These are phyloP conservation scores for Anhinga rufa DNA, from an alignment of 2,113 vertebrate genomes.

Conservation along the genomic window DNA sequence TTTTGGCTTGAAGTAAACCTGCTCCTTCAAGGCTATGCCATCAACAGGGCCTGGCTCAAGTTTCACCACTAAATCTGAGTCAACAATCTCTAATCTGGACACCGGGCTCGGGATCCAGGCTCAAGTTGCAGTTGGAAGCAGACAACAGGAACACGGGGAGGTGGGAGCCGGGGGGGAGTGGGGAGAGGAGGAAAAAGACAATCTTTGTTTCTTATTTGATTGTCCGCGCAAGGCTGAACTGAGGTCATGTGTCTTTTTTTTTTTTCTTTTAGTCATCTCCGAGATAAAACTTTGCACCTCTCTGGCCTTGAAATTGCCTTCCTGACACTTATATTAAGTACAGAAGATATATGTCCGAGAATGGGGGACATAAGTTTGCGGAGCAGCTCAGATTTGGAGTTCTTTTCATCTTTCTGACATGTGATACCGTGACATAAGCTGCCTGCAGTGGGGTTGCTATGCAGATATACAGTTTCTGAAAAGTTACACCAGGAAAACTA, in stretches of 20 bases:
- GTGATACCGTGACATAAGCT: constrained; percentile 74
- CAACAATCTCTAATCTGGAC: constrained; percentile 90
- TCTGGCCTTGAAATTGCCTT: constrained; percentile 59
- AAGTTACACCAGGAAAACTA: constrained; percentile 83
- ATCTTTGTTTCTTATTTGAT: constrained; percentile 77
- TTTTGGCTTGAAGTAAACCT: constrained; percentile 78
- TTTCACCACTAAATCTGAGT: constrained; percentile 88
- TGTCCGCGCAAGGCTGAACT: constrained; percentile 44
- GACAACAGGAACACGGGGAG: constrained; percentile 67
- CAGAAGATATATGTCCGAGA: constrained; percentile 55
- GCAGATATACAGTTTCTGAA: constrained; percentile 86
- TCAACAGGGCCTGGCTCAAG: constrained; percentile 77
- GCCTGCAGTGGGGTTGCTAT: constrained; percentile 75
- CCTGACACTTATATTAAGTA: constrained; percentile 65
- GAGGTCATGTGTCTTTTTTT: constrained; percentile 50
- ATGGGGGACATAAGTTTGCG: constrained; percentile 64
- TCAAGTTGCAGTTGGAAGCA: constrained; percentile 79
- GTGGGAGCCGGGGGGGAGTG: constrained; percentile 21
- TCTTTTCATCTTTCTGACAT: constrained; percentile 79
- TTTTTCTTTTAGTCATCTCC: constrained; percentile 59
- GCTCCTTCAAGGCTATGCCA: constrained; percentile 82
- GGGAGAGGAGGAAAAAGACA: constrained; percentile 67
- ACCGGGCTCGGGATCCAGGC: constrained; percentile 76
- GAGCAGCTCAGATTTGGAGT: constrained; percentile 72
- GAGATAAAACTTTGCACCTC: constrained; percentile 73